phyloP scores from a whole-genome alignment of 2,797 vertebrate species.

The Borostomias antarcticus region DNA sequence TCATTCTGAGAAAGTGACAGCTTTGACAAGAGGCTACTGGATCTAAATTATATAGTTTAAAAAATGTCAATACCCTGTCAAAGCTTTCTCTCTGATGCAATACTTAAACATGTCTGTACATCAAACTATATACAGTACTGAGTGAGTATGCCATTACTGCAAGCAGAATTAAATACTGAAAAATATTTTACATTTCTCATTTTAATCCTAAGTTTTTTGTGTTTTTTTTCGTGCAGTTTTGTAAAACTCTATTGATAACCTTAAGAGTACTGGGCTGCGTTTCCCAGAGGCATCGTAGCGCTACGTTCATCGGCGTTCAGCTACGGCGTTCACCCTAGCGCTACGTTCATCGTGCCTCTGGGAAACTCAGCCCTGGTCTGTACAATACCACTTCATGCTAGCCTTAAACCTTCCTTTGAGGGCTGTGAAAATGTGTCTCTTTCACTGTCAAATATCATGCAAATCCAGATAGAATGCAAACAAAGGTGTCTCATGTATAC shows the following conservation, averaged over 20 bases:
- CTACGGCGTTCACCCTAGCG: too few relatives aligned
- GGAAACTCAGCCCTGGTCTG: too few relatives aligned
- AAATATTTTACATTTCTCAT: background rate
- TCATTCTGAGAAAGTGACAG: background rate
- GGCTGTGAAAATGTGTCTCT: background rate
- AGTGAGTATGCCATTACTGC: background rate
- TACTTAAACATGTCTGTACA: background rate
- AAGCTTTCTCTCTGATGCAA: background rate
- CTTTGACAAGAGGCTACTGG: background rate
- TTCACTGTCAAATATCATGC: slow-evolving; percentile 6
- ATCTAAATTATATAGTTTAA: background rate
- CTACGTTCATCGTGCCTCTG: too few relatives aligned
- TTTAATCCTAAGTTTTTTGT: too few relatives aligned
- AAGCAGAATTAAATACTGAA: background rate
- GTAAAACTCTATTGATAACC: background rate
- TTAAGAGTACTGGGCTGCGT: background rate
- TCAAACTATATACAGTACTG: background rate
- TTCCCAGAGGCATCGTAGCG: too few relatives aligned
- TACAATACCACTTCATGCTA: background rate
- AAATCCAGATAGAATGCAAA: background rate
- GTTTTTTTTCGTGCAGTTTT: too few relatives aligned
- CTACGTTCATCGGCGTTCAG: too few relatives aligned
- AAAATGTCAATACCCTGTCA: background rate
- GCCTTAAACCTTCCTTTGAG: background rate
- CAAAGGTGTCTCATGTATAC: slow-evolving; percentile 2